Evolutionary conservation across 2,797 vertebrate species (phyloP).

Genomic region (Melanotaenia maccullochi): DNA sequence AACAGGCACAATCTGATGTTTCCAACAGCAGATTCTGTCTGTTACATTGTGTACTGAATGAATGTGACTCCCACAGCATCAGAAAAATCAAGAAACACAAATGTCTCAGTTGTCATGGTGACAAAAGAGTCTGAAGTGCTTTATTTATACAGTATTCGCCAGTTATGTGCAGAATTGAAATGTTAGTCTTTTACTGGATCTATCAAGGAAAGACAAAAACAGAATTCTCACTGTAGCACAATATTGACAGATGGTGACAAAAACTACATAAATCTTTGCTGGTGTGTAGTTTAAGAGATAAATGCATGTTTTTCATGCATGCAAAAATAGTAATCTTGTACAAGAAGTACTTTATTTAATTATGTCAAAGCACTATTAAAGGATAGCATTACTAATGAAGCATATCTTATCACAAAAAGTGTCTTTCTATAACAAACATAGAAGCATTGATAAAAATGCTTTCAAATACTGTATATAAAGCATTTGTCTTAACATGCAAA

Average conservation of each 20-base stretch:
- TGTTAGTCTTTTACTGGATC: constrained; percentile 1
- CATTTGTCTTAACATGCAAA: background rate
- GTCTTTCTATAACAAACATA: background rate
- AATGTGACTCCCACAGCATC: constrained; percentile 33
- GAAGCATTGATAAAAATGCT: background rate
- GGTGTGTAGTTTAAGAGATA: background rate
- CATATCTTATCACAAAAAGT: background rate
- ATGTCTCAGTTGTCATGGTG: constrained; percentile 69
- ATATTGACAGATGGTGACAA: background rate
- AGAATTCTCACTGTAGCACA: background rate
- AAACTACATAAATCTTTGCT: background rate
- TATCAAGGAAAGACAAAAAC: background rate
- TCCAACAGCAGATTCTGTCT: constrained; percentile 34
- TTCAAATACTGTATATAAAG: background rate
- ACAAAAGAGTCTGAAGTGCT: constrained; percentile 51
- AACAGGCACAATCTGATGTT: background rate
- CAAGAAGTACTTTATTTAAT: background rate
- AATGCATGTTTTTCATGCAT: background rate
- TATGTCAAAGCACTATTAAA: background rate
- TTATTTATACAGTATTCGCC: constrained; percentile 45
- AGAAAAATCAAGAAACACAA: constrained; percentile 36
- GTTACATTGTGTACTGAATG: constrained; percentile 12
- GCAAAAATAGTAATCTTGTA: background rate
- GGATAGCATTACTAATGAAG: background rate
- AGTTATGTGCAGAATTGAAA: constrained; percentile 27